A percentile compares a stretch with the other conserved stretches of the same genome.
These are phyloP conservation scores for Epizoanthus illoricatus DNA, from an alignment of 92 coral and sea anemone genomes.

Conservation along the genomic window DNA sequence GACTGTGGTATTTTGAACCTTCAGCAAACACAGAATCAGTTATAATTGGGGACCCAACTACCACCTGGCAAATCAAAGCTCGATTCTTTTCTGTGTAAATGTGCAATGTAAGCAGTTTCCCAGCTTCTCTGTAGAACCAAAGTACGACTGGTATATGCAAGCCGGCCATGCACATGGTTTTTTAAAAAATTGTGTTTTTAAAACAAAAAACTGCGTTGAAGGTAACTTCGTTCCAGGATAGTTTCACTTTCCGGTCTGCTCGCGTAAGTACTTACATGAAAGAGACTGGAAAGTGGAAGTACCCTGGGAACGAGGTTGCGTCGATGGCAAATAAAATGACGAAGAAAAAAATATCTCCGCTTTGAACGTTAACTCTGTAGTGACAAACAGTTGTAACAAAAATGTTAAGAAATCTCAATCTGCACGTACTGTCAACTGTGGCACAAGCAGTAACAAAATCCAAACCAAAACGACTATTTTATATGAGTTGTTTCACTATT, in stretches of 20 bases:
- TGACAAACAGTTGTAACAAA: neutral
- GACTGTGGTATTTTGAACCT: neutral
- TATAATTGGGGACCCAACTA: neutral
- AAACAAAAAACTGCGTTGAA: conserved; percentile 29
- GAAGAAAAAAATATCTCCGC: neutral
- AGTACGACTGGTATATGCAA: conserved; percentile 14
- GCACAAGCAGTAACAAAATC: too few species aligned
- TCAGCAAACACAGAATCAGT: neutral
- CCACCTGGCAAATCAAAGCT: conserved; percentile 17
- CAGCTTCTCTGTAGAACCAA: conserved; percentile 38
- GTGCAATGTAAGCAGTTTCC: neutral
- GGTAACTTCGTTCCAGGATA: too few species aligned
- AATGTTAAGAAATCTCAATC: too few species aligned
- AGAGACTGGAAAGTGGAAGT: too few species aligned
- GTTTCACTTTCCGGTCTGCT: too few species aligned
- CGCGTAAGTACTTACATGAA: too few species aligned
- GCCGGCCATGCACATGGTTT: neutral
- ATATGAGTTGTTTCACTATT: neutral
- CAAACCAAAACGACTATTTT: neutral
- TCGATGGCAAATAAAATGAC: conserved; percentile 12
- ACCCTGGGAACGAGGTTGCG: neutral
- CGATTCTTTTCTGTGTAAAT: neutral
- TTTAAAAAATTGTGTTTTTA: neutral
- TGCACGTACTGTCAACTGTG: neutral
- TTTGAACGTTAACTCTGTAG: neutral